A percentile compares a stretch with the other conserved stretches of the same genome.
Evolutionary conservation across 2,888 invertebrate species (phyloP).

Genomic region (Drosophila peninsularis): DNA sequence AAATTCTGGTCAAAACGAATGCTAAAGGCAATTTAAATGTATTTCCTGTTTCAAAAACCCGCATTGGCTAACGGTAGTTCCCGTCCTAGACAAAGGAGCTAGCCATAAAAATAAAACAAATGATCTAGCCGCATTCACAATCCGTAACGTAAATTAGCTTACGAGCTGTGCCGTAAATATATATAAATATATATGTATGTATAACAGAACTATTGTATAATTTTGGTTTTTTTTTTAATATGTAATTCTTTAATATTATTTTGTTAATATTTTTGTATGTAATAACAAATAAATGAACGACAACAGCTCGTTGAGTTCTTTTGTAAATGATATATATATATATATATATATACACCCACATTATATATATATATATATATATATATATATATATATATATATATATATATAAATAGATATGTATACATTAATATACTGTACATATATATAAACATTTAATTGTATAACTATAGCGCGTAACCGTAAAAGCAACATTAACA

Average conservation of each 20-base stretch:
- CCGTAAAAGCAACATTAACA: constrained; percentile 42
- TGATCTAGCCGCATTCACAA: constrained; percentile 36
- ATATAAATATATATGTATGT: constrained; percentile 15
- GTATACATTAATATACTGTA: constrained; percentile 52
- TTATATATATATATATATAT: constrained; percentile 26
- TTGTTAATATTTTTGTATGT: constrained; percentile 49
- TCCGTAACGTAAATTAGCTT: constrained; percentile 39
- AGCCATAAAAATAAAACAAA: constrained; percentile 4
- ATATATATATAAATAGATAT: constrained; percentile 45
- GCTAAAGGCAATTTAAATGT: constrained; percentile 51
- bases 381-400: constrained; percentile 31
- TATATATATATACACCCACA: constrained; percentile 25
- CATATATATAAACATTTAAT: constrained; percentile 60
- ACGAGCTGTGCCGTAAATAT: constrained; percentile 48
- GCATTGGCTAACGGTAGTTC: constrained; percentile 29
- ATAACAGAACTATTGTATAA: constrained; percentile 31
- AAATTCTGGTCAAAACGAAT: constrained; percentile 71
- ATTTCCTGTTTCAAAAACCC: constrained; percentile 39
- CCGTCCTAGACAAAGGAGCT: constrained; percentile 51
- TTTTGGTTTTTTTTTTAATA: constrained; percentile 24
- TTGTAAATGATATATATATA: constrained; percentile 62
- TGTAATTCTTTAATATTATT: constrained; percentile 34
- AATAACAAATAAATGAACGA: constrained; percentile 36
- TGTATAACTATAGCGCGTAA: constrained; percentile 69
- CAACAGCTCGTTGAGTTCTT: constrained; percentile 45